Evolutionary conservation across 2,113 vertebrate genomes (phyloP).

Genomic region (Microtus montanus): DNA sequence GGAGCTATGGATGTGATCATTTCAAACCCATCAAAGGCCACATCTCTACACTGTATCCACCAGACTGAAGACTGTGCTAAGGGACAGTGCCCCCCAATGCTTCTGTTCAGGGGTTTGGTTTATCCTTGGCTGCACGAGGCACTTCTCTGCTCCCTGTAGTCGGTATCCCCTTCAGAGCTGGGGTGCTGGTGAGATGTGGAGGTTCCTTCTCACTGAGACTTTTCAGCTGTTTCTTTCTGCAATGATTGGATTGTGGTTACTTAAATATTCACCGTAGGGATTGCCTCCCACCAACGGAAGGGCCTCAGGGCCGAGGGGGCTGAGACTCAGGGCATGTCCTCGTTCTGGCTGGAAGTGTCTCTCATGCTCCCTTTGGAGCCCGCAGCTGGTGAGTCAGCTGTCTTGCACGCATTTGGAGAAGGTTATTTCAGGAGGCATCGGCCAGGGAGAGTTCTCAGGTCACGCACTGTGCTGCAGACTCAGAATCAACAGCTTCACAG

Average conservation of each 20-base stretch:
- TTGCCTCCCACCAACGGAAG: constrained; percentile 68
- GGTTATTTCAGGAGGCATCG: not conserved
- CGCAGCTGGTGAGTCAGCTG: no score
- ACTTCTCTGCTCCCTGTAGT: constrained; percentile 42
- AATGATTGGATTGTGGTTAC: constrained; percentile 81
- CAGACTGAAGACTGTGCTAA: no score
- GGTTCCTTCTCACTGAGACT: constrained; percentile 77
- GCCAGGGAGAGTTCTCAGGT: not conserved
- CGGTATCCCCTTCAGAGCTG: constrained; percentile 58
- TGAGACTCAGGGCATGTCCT: not conserved
- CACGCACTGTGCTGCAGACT: not conserved
- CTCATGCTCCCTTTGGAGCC: not conserved
- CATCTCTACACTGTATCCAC: accelerated
- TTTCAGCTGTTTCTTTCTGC: constrained; percentile 76
- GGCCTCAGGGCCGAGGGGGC: constrained; percentile 74
- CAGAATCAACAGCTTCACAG: not conserved
- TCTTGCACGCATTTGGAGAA: not conserved
- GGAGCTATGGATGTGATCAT: not conserved
- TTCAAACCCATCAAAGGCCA: not conserved
- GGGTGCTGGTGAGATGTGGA: constrained; percentile 60
- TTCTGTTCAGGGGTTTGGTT: not conserved
- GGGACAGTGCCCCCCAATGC: not conserved
- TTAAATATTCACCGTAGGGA: constrained; percentile 79
- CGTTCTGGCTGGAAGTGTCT: not conserved
- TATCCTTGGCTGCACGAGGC: constrained; percentile 50